These are phyloP conservation scores for Sorex araneus DNA, from an alignment of 2,113 vertebrate genomes.

Conservation along the genomic window DNA sequence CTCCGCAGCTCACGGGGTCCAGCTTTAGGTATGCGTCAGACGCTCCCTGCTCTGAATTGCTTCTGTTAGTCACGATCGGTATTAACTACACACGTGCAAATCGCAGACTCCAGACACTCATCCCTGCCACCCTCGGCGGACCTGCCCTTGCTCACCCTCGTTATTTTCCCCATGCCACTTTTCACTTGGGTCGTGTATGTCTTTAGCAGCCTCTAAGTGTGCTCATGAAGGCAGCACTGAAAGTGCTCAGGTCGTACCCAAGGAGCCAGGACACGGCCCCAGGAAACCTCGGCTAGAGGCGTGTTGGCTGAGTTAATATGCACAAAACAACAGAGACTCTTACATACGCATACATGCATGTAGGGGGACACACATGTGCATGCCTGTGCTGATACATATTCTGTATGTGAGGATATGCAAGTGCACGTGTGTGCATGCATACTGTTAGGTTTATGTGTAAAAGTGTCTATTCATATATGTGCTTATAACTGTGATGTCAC, in stretches of 20 bases:
- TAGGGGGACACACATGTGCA: neutral
- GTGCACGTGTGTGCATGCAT: too few relatives aligned
- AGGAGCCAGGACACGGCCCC: neutral
- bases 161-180: neutral
- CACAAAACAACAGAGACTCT: neutral
- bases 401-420: too few relatives aligned
- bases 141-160: neutral
- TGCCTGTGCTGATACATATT: neutral
- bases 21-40: neutral
- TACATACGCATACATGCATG: neutral
- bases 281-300: neutral
- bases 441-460: too few relatives aligned
- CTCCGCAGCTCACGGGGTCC: neutral
- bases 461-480: neutral
- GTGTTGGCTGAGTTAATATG: neutral
- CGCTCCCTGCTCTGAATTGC: neutral
- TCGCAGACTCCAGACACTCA: neutral
- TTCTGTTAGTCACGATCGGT: neutral
- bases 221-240: neutral
- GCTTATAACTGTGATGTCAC: neutral
- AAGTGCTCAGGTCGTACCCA: neutral
- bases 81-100: neutral
- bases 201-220: neutral
- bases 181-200: neutral
- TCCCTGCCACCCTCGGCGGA: neutral